These are phyloP conservation scores for Batillaria attramentaria DNA, from an alignment of 1,140 invertebrate species.

Conservation along the genomic window DNA sequence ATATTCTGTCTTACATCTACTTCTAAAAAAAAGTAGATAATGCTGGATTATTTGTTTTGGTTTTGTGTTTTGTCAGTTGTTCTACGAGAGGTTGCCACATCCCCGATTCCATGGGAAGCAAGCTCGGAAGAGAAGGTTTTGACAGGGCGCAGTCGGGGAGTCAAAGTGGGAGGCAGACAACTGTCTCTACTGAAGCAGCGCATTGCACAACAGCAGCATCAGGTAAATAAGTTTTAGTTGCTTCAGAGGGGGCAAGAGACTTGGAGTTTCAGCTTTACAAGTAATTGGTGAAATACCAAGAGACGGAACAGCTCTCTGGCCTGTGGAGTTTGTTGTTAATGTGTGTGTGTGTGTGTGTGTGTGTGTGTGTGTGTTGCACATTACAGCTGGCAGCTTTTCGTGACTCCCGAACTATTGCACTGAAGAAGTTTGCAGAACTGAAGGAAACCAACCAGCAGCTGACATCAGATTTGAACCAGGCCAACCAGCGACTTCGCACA, in stretches of 20 bases:
- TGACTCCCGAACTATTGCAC: conserved; percentile 45
- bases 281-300: no score
- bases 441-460: conserved; percentile 58
- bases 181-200: conserved; percentile 57
- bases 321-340: not conserved
- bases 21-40: not conserved
- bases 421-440: conserved; percentile 55
- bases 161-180: conserved; percentile 40
- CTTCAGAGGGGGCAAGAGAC: no score
- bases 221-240: conserved; percentile 46
- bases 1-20: no score
- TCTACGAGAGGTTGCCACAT: conserved; percentile 57
- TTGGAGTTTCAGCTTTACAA: no score
- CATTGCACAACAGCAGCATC: conserved; percentile 58
- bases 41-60: not conserved
- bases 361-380: not conserved
- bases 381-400: conserved; percentile 50
- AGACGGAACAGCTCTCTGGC: no score
- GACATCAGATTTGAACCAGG: conserved; percentile 54
- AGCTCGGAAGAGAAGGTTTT: not conserved
- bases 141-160: not conserved
- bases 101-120: conserved; percentile 43
- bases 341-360: not conserved
- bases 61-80: conserved; percentile 39
- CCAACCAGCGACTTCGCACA: conserved; percentile 60